Conservation (phyloP, 2,888 invertebrate species). For the Cheilosia vernalis region DNA sequence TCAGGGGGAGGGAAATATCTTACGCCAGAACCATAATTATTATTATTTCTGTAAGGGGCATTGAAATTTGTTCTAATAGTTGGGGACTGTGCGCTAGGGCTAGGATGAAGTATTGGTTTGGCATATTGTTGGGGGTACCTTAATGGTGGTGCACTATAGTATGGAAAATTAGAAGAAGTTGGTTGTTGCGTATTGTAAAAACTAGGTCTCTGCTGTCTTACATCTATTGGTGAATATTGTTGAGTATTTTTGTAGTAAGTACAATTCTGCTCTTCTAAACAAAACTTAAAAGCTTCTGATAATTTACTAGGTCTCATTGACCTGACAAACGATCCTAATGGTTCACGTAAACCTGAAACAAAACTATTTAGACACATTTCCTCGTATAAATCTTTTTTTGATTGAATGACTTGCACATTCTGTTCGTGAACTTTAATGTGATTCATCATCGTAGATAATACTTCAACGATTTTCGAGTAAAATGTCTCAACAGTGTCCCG, state of each 20-base stretch:
- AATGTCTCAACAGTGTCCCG: slow-evolving; percentile 42
- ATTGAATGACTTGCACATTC: slow-evolving; percentile 42
- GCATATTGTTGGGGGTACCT: not conserved
- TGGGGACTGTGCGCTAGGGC: not conserved
- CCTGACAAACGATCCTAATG: slow-evolving; percentile 73
- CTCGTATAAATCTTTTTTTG: slow-evolving; percentile 62
- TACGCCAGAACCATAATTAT: too few species aligned
- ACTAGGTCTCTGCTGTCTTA: not conserved
- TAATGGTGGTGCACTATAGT: not conserved
- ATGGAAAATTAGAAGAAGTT: not conserved
- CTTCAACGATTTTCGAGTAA: slow-evolving; percentile 34
- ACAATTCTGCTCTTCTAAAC: slow-evolving; percentile 68
- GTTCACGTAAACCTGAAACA: slow-evolving; percentile 69
- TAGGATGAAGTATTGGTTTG: not conserved
- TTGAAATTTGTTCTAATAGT: not conserved
- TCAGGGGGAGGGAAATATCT: not conserved
- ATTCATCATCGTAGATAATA: slow-evolving; percentile 28
- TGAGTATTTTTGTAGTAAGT: slow-evolving; percentile 32
- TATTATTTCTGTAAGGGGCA: too few species aligned
- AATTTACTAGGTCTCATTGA: slow-evolving; percentile 74
- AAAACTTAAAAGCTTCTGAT: slow-evolving; percentile 63
- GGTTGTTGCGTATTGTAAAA: not conserved
- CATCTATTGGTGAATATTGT: not conserved
- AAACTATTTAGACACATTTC: slow-evolving; percentile 75
- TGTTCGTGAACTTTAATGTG: slow-evolving; percentile 52